These are phyloP conservation scores for Urocynchramus pylzowi DNA, from an alignment of 2,113 vertebrate genomes.

Conservation along the genomic window DNA sequence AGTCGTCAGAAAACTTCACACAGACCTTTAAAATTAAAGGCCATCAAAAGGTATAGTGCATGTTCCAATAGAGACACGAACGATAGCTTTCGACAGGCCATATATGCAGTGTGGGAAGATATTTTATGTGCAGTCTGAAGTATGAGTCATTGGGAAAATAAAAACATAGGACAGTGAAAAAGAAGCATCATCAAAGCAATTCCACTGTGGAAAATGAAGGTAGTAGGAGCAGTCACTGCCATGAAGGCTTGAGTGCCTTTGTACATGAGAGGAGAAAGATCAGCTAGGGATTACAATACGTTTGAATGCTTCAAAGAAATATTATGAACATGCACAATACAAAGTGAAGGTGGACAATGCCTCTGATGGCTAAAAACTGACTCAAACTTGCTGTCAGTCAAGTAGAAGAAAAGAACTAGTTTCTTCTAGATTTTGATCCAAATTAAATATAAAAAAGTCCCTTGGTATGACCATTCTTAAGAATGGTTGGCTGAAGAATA, in stretches of 20 bases:
- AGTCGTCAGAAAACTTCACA: background rate
- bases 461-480: background rate
- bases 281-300: background rate
- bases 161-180: background rate
- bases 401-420: background rate
- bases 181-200: background rate
- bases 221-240: background rate
- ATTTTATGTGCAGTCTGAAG: background rate
- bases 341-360: background rate
- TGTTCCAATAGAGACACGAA: background rate
- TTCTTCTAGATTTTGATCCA: background rate
- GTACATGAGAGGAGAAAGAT: background rate
- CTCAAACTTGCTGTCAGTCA: background rate
- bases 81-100: background rate
- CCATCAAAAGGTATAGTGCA: background rate
- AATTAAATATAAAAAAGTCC: background rate
- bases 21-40: conserved; percentile 23
- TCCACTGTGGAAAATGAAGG: background rate
- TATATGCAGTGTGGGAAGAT: background rate
- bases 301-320: background rate
- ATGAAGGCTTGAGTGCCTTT: background rate
- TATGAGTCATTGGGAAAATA: background rate
- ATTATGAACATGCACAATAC: background rate
- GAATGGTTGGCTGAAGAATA: background rate
- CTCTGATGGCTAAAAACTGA: background rate